phyloP scores from a whole-genome alignment of 2,797 vertebrate species.

The Labroides dimidiatus region DNA sequence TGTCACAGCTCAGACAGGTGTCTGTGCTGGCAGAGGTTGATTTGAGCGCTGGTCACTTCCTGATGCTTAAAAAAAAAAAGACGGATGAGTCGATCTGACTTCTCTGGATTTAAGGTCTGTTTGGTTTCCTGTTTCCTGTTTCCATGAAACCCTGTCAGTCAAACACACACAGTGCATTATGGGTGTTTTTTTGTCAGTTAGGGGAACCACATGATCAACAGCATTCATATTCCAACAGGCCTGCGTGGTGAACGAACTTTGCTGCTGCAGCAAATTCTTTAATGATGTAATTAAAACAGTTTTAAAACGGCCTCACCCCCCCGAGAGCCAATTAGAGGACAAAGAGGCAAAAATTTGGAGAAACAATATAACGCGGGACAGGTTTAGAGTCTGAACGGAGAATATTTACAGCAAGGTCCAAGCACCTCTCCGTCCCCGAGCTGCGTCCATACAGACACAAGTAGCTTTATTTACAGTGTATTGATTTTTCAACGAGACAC shows the following conservation, averaged over 20 bases:
- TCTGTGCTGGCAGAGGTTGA: too few species aligned
- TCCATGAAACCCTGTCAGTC: neutral
- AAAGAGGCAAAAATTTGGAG: conserved; percentile 34
- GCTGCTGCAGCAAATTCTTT: conserved; percentile 59
- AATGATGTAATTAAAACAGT: conserved; percentile 67
- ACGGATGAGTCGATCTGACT: too few species aligned
- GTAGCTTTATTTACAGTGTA: conserved; percentile 41
- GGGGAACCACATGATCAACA: conserved; percentile 31
- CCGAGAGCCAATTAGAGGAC: conserved; percentile 66
- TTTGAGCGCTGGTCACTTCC: too few species aligned
- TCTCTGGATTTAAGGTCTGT: too few species aligned
- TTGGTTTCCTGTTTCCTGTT: neutral
- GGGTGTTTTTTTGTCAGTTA: conserved; percentile 21
- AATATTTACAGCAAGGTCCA: conserved; percentile 41
- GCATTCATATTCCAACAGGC: conserved; percentile 37
- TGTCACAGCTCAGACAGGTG: too few species aligned
- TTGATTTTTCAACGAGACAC: conserved; percentile 27
- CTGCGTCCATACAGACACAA: conserved; percentile 20
- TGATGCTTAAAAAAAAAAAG: too few species aligned
- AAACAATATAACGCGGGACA: conserved; percentile 42
- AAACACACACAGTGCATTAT: neutral
- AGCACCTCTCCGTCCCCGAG: neutral
- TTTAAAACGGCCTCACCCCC: conserved; percentile 54
- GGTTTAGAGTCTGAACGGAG: conserved; percentile 54
- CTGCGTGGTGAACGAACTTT: conserved; percentile 50